Conservation (phyloP, 2,797 vertebrate species). For the Thunnus albacares region DNA sequence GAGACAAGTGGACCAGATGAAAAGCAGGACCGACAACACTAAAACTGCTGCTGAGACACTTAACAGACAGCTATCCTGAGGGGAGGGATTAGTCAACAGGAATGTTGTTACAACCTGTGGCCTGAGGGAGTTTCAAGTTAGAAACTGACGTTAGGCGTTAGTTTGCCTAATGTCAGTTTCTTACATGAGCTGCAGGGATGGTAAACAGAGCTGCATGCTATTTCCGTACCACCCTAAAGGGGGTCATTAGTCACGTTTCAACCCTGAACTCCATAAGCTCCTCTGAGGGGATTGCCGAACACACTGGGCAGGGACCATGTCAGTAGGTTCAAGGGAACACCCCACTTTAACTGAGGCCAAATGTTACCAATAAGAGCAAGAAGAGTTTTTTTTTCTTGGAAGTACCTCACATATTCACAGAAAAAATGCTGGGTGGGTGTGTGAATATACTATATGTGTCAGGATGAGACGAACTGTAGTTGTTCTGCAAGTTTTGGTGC, state of each 20-base stretch:
- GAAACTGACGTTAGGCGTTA: too few species aligned
- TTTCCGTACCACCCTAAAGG: conserved; percentile 64
- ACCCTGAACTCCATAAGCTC: conserved; percentile 60
- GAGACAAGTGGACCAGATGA: neutral
- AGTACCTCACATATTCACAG: conserved; percentile 5
- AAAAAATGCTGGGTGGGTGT: neutral
- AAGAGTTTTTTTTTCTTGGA: conserved; percentile 43
- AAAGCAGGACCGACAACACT: neutral
- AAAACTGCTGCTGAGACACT: neutral
- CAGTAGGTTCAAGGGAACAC: conserved; percentile 63
- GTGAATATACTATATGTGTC: neutral
- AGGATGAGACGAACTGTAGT: neutral
- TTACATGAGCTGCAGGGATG: conserved; percentile 41
- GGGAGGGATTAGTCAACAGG: neutral
- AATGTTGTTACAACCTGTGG: conserved; percentile 18
- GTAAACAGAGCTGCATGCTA: conserved; percentile 74
- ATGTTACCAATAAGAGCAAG: conserved; percentile 36
- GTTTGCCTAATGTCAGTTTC: conserved; percentile 42
- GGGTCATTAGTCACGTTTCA: conserved; percentile 72
- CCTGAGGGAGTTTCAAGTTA: neutral
- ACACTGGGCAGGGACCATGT: conserved; percentile 59
- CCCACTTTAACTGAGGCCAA: conserved; percentile 51
- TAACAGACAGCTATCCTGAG: conserved; percentile 13
- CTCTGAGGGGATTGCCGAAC: conserved; percentile 63
- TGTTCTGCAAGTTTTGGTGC: neutral